Evolutionary conservation across 2,888 invertebrate genomes (phyloP).

Genomic region (Leucania comma): DNA sequence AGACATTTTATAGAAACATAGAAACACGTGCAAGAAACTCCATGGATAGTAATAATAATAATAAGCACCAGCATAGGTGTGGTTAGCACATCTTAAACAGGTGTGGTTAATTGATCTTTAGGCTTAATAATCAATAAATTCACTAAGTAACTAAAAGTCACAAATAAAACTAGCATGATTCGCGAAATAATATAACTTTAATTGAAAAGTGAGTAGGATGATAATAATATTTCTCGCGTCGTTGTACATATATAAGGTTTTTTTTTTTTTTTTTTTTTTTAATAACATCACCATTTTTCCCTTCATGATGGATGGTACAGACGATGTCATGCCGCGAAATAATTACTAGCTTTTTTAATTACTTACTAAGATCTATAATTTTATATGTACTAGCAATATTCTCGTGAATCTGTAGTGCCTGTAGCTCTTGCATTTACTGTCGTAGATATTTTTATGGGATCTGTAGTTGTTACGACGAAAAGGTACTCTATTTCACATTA

Average conservation of each 20-base stretch:
- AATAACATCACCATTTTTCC: neutral
- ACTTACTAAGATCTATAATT: conserved; percentile 34
- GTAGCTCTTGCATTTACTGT: conserved; percentile 46
- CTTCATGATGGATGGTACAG: conserved; percentile 23
- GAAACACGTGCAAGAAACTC: too few relatives aligned
- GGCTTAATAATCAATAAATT: too few relatives aligned
- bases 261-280: neutral
- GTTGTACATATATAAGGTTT: too few relatives aligned
- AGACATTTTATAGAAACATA: too few relatives aligned
- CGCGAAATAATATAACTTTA: too few relatives aligned
- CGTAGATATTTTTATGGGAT: conserved; percentile 28
- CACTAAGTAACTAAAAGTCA: too few relatives aligned
- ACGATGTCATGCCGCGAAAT: conserved; percentile 13
- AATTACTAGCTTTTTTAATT: conserved; percentile 43
- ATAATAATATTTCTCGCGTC: conserved; percentile 7
- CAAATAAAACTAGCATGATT: too few relatives aligned
- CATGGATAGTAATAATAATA: too few relatives aligned
- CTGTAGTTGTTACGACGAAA: neutral
- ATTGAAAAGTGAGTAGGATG: neutral
- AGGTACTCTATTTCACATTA: conserved; percentile 25
- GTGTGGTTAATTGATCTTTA: too few relatives aligned
- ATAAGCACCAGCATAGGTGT: too few relatives aligned
- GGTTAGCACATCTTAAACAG: too few relatives aligned
- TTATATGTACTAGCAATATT: conserved; percentile 51
- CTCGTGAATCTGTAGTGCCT: conserved; percentile 32